These are phyloP conservation scores for Alces alces DNA, from an alignment of 2,113 vertebrate genomes.

Conservation along the genomic window DNA sequence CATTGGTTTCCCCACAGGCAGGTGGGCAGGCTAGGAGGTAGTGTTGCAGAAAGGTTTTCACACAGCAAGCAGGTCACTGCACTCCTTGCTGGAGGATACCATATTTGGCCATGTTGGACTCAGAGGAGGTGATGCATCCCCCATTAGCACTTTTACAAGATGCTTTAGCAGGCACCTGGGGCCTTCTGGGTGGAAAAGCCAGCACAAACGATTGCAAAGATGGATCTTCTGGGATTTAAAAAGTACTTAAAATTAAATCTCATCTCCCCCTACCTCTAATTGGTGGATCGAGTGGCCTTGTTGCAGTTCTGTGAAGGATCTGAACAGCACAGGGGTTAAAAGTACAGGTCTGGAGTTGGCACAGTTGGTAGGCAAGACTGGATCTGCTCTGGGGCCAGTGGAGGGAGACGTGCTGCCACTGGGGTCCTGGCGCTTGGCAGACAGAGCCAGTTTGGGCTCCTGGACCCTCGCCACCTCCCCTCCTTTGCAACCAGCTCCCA, in stretches of 20 bases:
- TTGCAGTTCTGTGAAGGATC: not conserved
- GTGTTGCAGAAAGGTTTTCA: conserved; percentile 50
- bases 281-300: not conserved
- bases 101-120: conserved; percentile 48
- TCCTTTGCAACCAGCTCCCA: not conserved
- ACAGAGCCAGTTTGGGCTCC: not conserved
- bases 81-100: conserved; percentile 57
- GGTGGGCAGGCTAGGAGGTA: not conserved
- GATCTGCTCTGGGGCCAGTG: not conserved
- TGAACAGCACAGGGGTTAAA: not conserved
- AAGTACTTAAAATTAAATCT: conserved; percentile 21
- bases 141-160: conserved; percentile 69
- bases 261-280: not conserved
- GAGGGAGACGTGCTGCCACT: not conserved
- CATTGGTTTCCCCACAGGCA: not conserved
- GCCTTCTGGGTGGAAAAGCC: conserved; percentile 36
- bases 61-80: conserved; percentile 37
- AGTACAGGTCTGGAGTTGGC: not conserved
- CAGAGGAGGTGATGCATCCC: conserved; percentile 31
- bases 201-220: conserved; percentile 23
- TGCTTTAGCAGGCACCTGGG: conserved; percentile 63
- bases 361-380: not conserved
- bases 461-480: not conserved
- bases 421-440: not conserved
- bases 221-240: not conserved